Base-by-base conservation (phyloP, 2,113 vertebrate genomes). In the Pelobates fuscus region DNA sequence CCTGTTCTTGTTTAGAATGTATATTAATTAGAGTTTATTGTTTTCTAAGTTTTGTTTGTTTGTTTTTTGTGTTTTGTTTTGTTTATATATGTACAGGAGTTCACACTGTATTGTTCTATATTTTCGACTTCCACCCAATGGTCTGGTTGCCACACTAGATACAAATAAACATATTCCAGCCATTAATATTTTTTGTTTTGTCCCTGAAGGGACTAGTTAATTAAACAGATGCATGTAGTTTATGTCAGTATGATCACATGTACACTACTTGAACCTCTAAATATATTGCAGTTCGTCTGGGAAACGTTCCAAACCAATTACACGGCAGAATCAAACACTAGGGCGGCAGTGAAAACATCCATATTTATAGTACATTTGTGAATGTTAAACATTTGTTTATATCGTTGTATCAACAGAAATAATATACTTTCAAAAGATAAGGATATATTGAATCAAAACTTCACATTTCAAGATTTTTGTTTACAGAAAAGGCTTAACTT, bases 281-380 rank as follows among this genome's bases (percentile, higher is more conserved):
- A 24, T 43, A 65, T 20, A 43, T 43, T 65, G 37, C 21, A 8
- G 30, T 30, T 20, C 32, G 27, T 65, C 62, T 65, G 62, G 62
- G 62, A 65, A 65, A 21, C 32, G n/a, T 65, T 65, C 62, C 62
- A 65, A 44, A 20, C 24, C 10, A 43, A 65, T 65, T 43, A 65
- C 14, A 17, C 30, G 12, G 8, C 62, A 43, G 7, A 8, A 17
- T 15, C 24, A 24, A 37, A 44, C 17, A 20, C 37, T 29, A 65
- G 62, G 32, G 32, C 37, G 32, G 37, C 62, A 43, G 20, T 24
- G 11, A 65, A 41, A 65, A 24, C n/a, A 65, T 65, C 7, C n/a
- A 41, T 43, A 32, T 44, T 65, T 44, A 65, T 30, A 44, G 62
- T 24, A 44, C 20, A 17, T 32, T 64, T 30, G 30, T 43, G 27